Evolutionary conservation across 2,888 invertebrate genomes (phyloP), one percentile per base, ranked within the genome.

Genomic region (Scrobipalpa atriplicella): DNA sequence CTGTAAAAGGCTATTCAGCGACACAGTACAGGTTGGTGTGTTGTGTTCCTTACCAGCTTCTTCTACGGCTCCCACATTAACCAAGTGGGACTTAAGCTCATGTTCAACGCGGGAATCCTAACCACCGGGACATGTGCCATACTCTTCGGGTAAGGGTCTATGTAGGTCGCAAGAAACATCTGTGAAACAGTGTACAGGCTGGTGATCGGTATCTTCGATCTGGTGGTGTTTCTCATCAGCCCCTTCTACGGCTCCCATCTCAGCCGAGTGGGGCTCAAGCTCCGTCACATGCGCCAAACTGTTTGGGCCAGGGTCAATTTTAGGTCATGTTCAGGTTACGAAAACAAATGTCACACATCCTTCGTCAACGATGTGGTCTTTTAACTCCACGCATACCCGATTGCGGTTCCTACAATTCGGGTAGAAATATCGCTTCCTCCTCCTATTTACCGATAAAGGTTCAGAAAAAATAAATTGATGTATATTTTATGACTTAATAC

Each of bases 21-120:
- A 95, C 96, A 9, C 96, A 97, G 78, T 97, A 97, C 81, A 98
- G 98, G 0, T 92, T 97, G 71, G 97, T 98, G 0, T 98, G 95
- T 96, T 29, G 97, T 97, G 64, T 97, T 97, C 84, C 79, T 97
- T 38, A 94, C 96, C 68, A 97, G 97, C 72, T 97, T 97, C 0
- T 76, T 97, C 16, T 97, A 97, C 79, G 97, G 98, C 54, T 95
- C 96, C 73, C 94, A 96, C 80, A 93, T 98, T 68, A 95, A 96
- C 79, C 93, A 93, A 75, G 94, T 97, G 67, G 97, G 97, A 0
- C 96, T 97, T 0, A 97, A 97, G 81, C 82, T 95, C 13, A 91
- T 97, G 65, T 97, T 97, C 89, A 96, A 96, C 80, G 95, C 95
- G 9, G 97, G 98, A 0, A 96, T 98, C 67, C 94, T 97, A 69